A percentile compares a stretch with the other conserved stretches of the same genome.
Conservation (phyloP, 2,888 invertebrate species). For the Synergus gifuensis region DNA sequence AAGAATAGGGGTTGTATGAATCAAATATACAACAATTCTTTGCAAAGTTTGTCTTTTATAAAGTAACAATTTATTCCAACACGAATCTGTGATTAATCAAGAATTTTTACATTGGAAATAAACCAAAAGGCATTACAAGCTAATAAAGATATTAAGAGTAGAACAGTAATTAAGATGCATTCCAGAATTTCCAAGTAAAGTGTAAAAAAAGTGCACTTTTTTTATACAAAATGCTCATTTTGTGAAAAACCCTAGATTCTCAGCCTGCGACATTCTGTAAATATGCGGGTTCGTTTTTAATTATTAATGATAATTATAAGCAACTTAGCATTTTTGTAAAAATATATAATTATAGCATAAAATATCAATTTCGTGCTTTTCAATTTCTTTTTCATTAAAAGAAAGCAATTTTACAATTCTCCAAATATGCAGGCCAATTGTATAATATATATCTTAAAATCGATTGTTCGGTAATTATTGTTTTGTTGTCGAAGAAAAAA, state of each 20-base stretch:
- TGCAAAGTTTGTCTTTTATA: background rate
- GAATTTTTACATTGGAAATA: slow-evolving; percentile 5
- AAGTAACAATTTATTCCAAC: background rate
- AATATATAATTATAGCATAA: background rate
- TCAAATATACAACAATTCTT: background rate
- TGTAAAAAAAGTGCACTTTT: slow-evolving; percentile 41
- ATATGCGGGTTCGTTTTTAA: slow-evolving; percentile 9
- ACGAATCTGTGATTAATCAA: slow-evolving; percentile 6
- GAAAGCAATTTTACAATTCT: background rate
- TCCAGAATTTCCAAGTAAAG: slow-evolving; percentile 15
- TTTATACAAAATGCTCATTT: slow-evolving; percentile 40
- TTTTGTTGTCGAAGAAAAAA: slow-evolving; percentile 32
- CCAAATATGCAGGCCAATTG: slow-evolving; percentile 1
- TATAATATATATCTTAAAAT: slow-evolving; percentile 4
- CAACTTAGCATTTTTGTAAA: slow-evolving; percentile 18
- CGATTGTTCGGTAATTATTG: background rate
- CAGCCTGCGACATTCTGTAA: slow-evolving; percentile 21
- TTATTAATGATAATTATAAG: slow-evolving; percentile 13
- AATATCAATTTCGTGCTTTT: background rate
- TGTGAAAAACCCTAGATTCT: slow-evolving; percentile 31
- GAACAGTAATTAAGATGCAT: slow-evolving; percentile 2
- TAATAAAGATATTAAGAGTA: background rate
- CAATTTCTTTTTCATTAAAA: background rate
- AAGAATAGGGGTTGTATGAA: slow-evolving; percentile 22
- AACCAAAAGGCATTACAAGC: slow-evolving; percentile 9